These are phyloP conservation scores for Hydropotes inermis DNA, from an alignment of 2,113 vertebrate genomes.

Conservation along the genomic window DNA sequence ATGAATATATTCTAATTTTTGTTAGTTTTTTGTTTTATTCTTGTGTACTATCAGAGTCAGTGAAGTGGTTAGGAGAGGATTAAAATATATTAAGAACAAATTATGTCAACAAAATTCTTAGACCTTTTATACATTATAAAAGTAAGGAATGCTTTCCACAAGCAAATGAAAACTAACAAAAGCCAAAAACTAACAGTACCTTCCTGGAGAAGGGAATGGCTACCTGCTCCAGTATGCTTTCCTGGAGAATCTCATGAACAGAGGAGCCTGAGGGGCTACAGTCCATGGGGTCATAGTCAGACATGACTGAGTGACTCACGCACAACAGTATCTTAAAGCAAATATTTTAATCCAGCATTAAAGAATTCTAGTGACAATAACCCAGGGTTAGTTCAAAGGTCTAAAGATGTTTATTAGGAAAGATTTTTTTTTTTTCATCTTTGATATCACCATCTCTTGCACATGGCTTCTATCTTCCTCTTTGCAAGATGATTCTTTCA, in stretches of 20 bases:
- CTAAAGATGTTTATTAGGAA: neutral
- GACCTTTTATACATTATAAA: neutral
- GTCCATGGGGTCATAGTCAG: neutral
- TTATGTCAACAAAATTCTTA: neutral
- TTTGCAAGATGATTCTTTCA: neutral
- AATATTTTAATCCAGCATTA: neutral
- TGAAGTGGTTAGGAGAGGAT: neutral
- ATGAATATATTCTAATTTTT: neutral
- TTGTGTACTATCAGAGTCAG: neutral
- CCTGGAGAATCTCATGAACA: neutral
- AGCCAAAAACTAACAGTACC: neutral
- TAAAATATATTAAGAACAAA: neutral
- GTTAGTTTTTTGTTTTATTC: neutral
- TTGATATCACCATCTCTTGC: neutral
- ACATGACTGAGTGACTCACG: neutral
- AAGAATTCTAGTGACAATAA: neutral
- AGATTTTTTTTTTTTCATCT: neutral
- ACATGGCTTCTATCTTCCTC: neutral
- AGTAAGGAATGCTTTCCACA: neutral
- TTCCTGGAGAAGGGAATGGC: neutral
- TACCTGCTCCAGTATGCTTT: neutral
- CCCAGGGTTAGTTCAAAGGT: neutral
- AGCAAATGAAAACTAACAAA: neutral
- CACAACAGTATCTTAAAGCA: neutral
- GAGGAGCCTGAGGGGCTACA: neutral